Base-by-base conservation (phyloP, 2,797 vertebrate genomes). In the Enteromius argenteus region DNA sequence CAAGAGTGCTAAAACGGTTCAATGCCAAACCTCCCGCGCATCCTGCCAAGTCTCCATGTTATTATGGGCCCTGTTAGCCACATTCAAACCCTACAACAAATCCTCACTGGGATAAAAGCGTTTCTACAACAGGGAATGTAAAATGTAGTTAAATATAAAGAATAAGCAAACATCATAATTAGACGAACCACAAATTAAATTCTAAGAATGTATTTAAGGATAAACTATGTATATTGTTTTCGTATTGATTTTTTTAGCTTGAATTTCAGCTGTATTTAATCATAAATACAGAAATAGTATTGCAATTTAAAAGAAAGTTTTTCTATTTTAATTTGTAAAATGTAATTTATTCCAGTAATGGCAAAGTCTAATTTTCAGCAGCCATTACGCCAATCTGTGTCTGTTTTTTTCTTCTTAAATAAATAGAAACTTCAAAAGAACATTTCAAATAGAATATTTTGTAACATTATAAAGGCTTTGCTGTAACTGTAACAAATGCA, bases 1-100 rank as follows among this genome's bases (percentile, higher is more conserved):
- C 75, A 32, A 27, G 72, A 84, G 53, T 42, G 51, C 53, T 46
- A 66, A 21, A 72, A 71, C 10, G 0, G 81, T 83, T 32, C n/a
- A 46, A 62, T 68, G 71, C 53, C 71, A 66, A 80, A 87, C n/a
- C 17, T 79, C 42, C 78, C 6, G 71, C 11, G 7, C 76, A 35
- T 39, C 19, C 19, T 44, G 68, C 66, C 19, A 66, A 67, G 39
- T 44, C 23, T 79, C 42, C 44, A 27, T n/a, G 15, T 11, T 53
- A 53, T 44, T n/a, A 66, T 23, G 8, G 49, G 58, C 42, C 35
- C 19, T 74, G 23, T 69, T 64, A 78, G 51, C 66, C 44, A 35
- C n/a, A 27, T 66, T 6, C 72, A 60, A 72, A 30, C n/a, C 67
- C 44, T 81, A 15, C n/a, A 46, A 44, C 6, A n/a, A 60, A 60